Conservation (phyloP, 2,113 vertebrate genomes). For the Trochalopteron elliotii region DNA sequence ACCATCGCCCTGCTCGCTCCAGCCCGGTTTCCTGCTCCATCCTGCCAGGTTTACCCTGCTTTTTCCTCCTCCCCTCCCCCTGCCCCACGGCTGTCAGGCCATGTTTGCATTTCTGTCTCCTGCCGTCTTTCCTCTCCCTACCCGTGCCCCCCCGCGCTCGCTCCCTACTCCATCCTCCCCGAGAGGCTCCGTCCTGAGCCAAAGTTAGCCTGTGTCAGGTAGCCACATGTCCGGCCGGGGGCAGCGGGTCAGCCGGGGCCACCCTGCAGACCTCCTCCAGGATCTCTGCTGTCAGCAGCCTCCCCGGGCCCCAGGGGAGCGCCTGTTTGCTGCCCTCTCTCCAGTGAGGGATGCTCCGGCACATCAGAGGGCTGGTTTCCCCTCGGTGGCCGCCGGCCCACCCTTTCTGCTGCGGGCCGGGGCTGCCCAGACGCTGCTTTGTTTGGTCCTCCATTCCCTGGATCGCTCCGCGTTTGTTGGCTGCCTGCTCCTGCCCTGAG, state of each 20-base stretch:
- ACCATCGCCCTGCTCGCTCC: constrained; percentile 71
- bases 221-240: constrained; percentile 70
- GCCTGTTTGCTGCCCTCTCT: constrained; percentile 31
- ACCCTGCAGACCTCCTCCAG: constrained; percentile 85
- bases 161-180: constrained; percentile 59
- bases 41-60: constrained; percentile 73
- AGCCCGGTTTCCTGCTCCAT: constrained; percentile 77
- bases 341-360: constrained; percentile 16
- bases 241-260: constrained; percentile 80
- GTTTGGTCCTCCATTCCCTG: constrained; percentile 14
- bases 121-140: constrained; percentile 63
- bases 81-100: constrained; percentile 64
- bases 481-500: constrained; percentile 39
- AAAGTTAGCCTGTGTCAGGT: constrained; percentile 72
- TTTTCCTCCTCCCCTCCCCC: constrained; percentile 68
- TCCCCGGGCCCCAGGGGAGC: constrained; percentile 13
- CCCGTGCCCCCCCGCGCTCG: background rate
- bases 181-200: constrained; percentile 56
- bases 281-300: constrained; percentile 83
- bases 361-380: constrained; percentile 54
- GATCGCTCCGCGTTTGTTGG: background rate
- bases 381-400: constrained; percentile 4
- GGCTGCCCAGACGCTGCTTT: constrained; percentile 4
- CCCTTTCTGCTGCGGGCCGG: background rate
- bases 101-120: constrained; percentile 77